A percentile compares a stretch with the other conserved stretches of the same genome.
Conservation (phyloP, 2,113 vertebrate genomes). For the Xiphias gladius region DNA sequence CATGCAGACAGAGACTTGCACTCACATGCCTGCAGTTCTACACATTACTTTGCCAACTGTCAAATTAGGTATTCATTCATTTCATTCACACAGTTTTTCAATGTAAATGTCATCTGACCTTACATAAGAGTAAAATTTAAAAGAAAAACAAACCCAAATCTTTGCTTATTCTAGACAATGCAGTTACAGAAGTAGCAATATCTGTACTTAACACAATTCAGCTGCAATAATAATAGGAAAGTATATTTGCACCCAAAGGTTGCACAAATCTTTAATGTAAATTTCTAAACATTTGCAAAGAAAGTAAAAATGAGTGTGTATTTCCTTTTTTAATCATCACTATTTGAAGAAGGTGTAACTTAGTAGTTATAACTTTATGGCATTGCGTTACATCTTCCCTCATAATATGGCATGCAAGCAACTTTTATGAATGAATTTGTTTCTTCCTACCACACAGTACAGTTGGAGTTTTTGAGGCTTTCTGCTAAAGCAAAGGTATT, state of each 20-base stretch:
- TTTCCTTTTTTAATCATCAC: background rate
- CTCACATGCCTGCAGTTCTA: slow-evolving; percentile 38
- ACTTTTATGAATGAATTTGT: background rate
- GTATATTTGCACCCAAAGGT: background rate
- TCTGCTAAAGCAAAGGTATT: background rate
- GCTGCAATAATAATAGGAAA: background rate
- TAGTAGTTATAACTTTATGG: background rate
- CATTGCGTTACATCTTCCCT: background rate
- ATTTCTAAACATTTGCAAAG: background rate
- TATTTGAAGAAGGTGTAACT: background rate
- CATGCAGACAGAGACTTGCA: slow-evolving; percentile 49
- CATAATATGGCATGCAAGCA: background rate
- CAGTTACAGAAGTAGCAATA: background rate
- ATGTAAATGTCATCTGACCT: background rate
- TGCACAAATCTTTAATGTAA: background rate
- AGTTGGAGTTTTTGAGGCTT: background rate
- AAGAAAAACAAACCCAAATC: background rate
- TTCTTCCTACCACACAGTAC: background rate
- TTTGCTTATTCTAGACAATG: background rate
- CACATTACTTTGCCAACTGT: slow-evolving; percentile 50
- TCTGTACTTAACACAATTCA: background rate
- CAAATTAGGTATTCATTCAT: slow-evolving; percentile 17
- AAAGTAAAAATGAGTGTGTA: background rate
- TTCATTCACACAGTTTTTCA: background rate
- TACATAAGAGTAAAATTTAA: background rate